Conservation (phyloP, 53 echinoderm and acorn worm genomes). For the Zoroaster sp. region DNA sequence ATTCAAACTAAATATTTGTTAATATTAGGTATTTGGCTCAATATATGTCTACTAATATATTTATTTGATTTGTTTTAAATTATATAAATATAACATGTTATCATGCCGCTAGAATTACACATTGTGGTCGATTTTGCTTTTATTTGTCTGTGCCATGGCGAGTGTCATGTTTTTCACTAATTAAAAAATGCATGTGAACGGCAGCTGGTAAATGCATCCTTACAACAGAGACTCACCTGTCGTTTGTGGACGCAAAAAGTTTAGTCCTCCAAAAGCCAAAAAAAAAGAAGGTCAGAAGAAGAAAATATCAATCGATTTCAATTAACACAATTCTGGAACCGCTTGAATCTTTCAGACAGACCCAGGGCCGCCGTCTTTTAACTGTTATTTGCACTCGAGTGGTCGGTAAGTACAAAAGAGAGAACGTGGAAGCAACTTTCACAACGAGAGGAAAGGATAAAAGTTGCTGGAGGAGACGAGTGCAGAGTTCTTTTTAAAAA, state of each 20-base stretch:
- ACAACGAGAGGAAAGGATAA: background rate
- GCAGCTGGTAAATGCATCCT: background rate
- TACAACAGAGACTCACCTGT: background rate
- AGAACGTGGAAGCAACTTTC: background rate
- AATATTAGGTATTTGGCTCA: too few species aligned
- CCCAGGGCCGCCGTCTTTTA: background rate
- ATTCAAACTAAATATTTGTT: too few species aligned
- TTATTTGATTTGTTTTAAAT: too few species aligned
- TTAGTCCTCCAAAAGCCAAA: background rate
- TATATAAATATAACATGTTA: too few species aligned
- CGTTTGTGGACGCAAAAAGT: background rate
- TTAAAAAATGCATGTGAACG: background rate
- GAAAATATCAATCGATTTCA: conserved; percentile 13
- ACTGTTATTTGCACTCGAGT: conserved; percentile 9
- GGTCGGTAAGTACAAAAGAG: background rate
- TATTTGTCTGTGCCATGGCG: background rate
- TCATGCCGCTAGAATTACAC: too few species aligned
- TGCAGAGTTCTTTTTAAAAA: background rate
- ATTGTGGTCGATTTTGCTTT: background rate
- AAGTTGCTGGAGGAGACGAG: background rate
- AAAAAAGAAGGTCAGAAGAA: background rate
- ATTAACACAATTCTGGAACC: background rate
- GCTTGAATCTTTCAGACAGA: background rate
- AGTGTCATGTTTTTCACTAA: background rate
- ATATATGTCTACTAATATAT: too few species aligned